Conservation (phyloP, 2,888 invertebrate genomes). For the Temnothorax rugatulus region DNA sequence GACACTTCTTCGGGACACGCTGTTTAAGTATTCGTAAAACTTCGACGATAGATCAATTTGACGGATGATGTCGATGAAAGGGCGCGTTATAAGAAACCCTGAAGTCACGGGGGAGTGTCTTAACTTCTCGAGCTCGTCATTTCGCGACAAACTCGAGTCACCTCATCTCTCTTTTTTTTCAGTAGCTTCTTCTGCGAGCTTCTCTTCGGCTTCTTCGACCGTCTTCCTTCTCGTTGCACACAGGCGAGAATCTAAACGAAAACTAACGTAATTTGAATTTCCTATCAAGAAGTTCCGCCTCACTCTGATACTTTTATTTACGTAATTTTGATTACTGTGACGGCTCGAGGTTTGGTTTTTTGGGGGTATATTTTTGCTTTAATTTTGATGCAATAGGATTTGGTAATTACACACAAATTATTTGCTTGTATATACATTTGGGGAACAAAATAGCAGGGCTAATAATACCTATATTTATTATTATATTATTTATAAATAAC, state of each 20-base stretch:
- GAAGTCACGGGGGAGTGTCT: slow-evolving; percentile 34
- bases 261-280: neutral
- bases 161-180: slow-evolving; percentile 35
- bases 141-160: slow-evolving; percentile 32
- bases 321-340: neutral
- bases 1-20: slow-evolving; percentile 32
- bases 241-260: neutral
- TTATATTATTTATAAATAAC: neutral
- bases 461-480: neutral
- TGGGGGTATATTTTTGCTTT: neutral
- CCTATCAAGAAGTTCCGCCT: neutral
- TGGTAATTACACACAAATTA: neutral
- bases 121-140: slow-evolving; percentile 49
- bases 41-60: slow-evolving; percentile 53
- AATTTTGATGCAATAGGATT: neutral
- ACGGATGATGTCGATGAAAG: slow-evolving; percentile 55
- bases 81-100: slow-evolving; percentile 42
- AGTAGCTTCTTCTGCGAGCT: slow-evolving; percentile 29
- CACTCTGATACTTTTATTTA: neutral
- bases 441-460: neutral
- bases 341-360: neutral
- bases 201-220: slow-evolving; percentile 19
- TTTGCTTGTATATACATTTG: neutral
- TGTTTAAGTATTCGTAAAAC: slow-evolving; percentile 53
- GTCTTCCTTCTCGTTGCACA: neutral